Base-by-base conservation (phyloP, 2,888 invertebrate species). In the Augiades crinisus region DNA sequence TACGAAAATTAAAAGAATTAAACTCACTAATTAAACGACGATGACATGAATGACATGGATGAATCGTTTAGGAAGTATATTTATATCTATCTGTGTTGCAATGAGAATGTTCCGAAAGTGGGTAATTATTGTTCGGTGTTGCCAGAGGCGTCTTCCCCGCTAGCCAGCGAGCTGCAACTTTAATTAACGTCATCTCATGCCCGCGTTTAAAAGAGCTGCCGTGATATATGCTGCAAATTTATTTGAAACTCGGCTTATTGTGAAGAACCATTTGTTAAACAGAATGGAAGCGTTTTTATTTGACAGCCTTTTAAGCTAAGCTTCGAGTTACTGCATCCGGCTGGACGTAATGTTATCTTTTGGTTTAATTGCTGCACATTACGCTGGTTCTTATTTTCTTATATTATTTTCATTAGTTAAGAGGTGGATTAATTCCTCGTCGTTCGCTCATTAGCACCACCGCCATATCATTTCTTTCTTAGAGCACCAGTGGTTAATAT, bases 111-210 rank as follows among this genome's bases (percentile, higher is more conserved):
- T 58, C 70, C 68, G 62, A 72, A 75, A 68, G 69, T 70, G 64
- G 56, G 67, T 73, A 71, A 76, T 73, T 72, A 75, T 47, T 47
- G 51, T 54, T 56, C 45, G 54, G 36, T 21, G 24, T 27, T 31
- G 54, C 49, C 47, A 38, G 37, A 13, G 53, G 53, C 63, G 58
- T 33, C 63, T 54, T 63, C 60, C 65, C 61, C 55, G 59, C 57
- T 60, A 57, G 69, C 64, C 64, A 38, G 5, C 5, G 19, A 19
- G 27, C 27, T 30, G 38, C 27, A 66, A 64, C 68, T 73, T 76
- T 78, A 79, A 81, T 82, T 81, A 80, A 75, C 75, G 75, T 68
- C 71, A 69, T 68, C 64, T 62, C 70, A 64, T 67, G 67, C 61
- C 62, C 62, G 65, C 64, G 63, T 62, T 61, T 68, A 67, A 65